Evolutionary conservation across 2,888 invertebrate species (phyloP).

Genomic region (Sphaerophoria taeniata): DNA sequence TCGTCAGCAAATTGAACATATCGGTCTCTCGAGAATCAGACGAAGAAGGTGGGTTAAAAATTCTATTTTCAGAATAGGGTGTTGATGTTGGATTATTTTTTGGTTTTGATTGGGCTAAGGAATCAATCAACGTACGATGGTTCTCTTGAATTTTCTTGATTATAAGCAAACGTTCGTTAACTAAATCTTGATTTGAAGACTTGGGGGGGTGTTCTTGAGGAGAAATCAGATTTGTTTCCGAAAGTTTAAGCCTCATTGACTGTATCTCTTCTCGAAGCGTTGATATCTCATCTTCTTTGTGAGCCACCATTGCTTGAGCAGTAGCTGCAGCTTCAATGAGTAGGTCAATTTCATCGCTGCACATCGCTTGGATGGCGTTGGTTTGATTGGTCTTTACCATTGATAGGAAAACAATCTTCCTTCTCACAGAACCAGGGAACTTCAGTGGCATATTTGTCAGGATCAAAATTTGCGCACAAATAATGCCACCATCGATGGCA

Average conservation of each 20-base stretch:
- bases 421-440: constrained; percentile 21
- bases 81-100: not conserved
- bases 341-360: not conserved
- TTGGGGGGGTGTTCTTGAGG: too few relatives aligned
- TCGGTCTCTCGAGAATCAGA: not conserved
- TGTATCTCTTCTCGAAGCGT: constrained; percentile 20
- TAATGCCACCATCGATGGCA: constrained; percentile 47
- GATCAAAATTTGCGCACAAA: constrained; percentile 41
- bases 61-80: not conserved
- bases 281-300: constrained; percentile 20
- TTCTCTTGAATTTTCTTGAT: constrained; percentile 21
- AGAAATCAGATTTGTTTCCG: too few relatives aligned
- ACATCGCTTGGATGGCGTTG: not conserved
- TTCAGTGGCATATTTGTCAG: not conserved
- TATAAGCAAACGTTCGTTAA: not conserved
- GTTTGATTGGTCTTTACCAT: not conserved
- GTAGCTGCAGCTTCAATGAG: constrained; percentile 22
- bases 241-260: constrained; percentile 11
- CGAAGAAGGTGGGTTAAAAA: not conserved
- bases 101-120: not conserved
- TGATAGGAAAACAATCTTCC: not conserved
- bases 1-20: constrained; percentile 2
- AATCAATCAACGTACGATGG: not conserved
- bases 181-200: not conserved
- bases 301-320: constrained; percentile 26